Evolutionary conservation across 2,888 invertebrate genomes (phyloP).

Genomic region (Phlogophora meticulosa): DNA sequence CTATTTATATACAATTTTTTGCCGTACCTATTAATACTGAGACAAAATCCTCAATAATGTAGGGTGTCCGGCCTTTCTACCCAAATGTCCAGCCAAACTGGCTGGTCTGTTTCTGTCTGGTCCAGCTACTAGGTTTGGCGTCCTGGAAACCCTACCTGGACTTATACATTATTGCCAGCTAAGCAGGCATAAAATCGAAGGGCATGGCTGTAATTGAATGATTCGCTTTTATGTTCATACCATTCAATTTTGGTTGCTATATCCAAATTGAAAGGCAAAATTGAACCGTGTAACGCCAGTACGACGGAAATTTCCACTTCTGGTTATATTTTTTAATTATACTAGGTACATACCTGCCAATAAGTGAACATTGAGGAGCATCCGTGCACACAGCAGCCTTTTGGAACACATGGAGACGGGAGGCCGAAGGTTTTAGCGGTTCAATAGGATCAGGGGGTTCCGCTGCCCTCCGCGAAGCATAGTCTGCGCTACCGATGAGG

Average conservation of each 20-base stretch:
- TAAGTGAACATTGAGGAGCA: constrained; percentile 93
- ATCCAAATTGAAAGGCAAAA: background rate
- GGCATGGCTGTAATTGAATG: too few relatives aligned
- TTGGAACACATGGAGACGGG: constrained; percentile 92
- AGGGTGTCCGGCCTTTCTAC: too few relatives aligned
- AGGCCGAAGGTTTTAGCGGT: constrained; percentile 92
- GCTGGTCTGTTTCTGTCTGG: too few relatives aligned
- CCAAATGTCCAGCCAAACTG: too few relatives aligned
- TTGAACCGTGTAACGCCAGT: background rate
- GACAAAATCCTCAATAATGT: too few relatives aligned
- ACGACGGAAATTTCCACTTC: background rate
- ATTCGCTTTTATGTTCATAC: background rate
- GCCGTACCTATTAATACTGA: too few relatives aligned
- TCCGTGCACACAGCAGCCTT: constrained; percentile 95
- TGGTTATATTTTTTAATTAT: background rate
- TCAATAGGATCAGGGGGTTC: constrained; percentile 93
- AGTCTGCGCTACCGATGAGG: constrained; percentile 79
- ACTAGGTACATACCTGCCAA: constrained; percentile 93
- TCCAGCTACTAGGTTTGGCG: too few relatives aligned
- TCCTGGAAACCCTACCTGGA: too few relatives aligned
- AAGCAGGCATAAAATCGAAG: background rate
- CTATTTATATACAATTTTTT: too few relatives aligned
- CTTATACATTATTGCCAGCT: too few relatives aligned
- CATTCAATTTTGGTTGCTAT: background rate
- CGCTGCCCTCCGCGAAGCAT: constrained; percentile 68